Conservation (phyloP, 2,888 invertebrate species). For the Pseudococcus viburni region DNA sequence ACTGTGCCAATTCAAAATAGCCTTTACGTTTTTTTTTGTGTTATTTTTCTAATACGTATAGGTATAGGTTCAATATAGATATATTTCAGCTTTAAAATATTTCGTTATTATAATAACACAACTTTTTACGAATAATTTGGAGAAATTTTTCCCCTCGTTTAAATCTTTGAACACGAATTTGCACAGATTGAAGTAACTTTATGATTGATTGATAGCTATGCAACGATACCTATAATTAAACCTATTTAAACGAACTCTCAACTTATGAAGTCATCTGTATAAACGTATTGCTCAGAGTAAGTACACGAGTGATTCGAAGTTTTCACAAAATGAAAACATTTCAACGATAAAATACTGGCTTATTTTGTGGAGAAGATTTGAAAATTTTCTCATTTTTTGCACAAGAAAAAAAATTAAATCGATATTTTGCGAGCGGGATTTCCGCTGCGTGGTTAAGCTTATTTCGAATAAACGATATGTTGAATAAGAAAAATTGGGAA, state of each 20-base stretch:
- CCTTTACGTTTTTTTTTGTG: background rate
- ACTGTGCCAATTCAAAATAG: constrained; percentile 20
- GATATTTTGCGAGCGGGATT: background rate
- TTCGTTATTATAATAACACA: too few relatives aligned
- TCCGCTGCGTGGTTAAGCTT: background rate
- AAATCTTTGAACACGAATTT: too few relatives aligned
- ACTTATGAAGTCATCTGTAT: too few relatives aligned
- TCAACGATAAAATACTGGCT: background rate
- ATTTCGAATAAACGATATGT: constrained; percentile 7
- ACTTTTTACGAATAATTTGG: too few relatives aligned
- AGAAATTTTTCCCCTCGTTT: too few relatives aligned
- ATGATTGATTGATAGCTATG: too few relatives aligned
- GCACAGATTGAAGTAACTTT: too few relatives aligned
- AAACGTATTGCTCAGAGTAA: too few relatives aligned
- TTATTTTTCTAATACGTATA: background rate
- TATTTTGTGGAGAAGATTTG: background rate
- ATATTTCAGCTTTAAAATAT: too few relatives aligned
- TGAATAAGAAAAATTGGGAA: background rate
- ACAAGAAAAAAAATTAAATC: background rate
- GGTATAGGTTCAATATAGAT: background rate
- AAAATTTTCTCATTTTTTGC: background rate
- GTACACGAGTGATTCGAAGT: too few relatives aligned
- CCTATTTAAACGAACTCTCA: too few relatives aligned
- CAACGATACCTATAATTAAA: too few relatives aligned
- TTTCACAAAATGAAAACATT: background rate